Evolutionary conservation across 1,140 invertebrate species (phyloP), one percentile per base, ranked within the genome.

Genomic region (Solenopsis fugax): DNA sequence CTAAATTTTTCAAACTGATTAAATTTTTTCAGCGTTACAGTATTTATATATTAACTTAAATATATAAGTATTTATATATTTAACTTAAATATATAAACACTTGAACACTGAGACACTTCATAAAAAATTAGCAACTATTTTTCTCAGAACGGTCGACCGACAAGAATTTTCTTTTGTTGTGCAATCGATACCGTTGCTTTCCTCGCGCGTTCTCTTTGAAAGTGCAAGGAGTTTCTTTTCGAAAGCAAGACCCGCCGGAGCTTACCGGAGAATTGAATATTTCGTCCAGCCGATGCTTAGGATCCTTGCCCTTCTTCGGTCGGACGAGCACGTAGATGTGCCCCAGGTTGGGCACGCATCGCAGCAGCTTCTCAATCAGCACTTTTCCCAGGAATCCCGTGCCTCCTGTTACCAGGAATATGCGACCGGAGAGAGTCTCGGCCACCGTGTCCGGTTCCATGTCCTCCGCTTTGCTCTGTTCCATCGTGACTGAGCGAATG

Each of bases 301-400:
- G 97, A 75, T 96, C 96, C 92, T 97, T 97, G 7, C 97, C 97
- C 92, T 97, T 97, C 95, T 98, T 98, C 1, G 96, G 94, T 69
- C 98, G 96, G 76, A 99, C 96, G 3, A 99, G 95, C 37, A 98
- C 92, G 92, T 98, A 98, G 56, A 99, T 97, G 76, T 96, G 97
- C 37, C 95, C 96, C 1, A 98, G 94, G 41, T 97, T 96, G 1
- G 97, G 96, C 89, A 97, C 95, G 77, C 96, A 96, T 56, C 97
- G 94, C 13, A 97, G 93, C 56, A 98, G 93, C 92, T 97, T 97
- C 93, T 97, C 97, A 3, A 97, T 93, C 4, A 97, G 92, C 0
- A 97, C 97, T 94, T 97, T 97, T 13, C 97, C 97, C 48, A 97
- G 92, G 92, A 97, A 97, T 18, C 97, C 97, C 6, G 97, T 97